Percentiles rank a stretch among this genome's conserved stretches.
Conservation (phyloP, 64 coral and sea anemone genomes). For the Montipora efflorescens region DNA sequence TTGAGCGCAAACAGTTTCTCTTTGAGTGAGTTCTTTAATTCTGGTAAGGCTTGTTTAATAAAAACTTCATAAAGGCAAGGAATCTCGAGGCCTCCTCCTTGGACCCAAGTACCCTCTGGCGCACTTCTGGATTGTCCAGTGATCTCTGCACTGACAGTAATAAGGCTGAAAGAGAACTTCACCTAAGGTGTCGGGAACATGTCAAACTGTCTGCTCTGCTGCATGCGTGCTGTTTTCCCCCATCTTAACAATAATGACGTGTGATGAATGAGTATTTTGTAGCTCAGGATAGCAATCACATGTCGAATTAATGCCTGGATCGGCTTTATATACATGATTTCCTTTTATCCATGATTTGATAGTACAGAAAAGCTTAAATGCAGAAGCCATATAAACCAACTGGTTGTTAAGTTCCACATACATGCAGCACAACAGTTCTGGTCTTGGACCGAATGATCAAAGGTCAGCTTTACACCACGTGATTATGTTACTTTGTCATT, state of each 20-base stretch:
- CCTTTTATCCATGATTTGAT: slow-evolving; percentile 29
- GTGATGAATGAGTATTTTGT: too few relatives aligned
- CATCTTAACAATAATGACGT: too few relatives aligned
- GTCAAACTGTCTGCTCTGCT: too few relatives aligned
- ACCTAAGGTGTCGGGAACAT: too few relatives aligned
- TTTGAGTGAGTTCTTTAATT: slow-evolving; percentile 31
- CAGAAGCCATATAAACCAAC: slow-evolving; percentile 32
- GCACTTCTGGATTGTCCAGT: slow-evolving; percentile 61
- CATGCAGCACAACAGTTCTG: background rate
- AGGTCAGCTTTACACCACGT: background rate
- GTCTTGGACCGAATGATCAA: background rate
- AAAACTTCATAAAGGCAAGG: slow-evolving; percentile 26
- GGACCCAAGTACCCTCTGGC: slow-evolving; percentile 40
- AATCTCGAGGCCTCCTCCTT: slow-evolving; percentile 38
- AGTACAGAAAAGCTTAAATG: slow-evolving; percentile 39
- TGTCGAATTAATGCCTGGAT: too few relatives aligned
- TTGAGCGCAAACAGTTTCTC: slow-evolving; percentile 50
- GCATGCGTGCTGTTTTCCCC: too few relatives aligned
- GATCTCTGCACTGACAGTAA: slow-evolving; percentile 19
- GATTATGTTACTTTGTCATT: background rate
- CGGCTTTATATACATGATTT: slow-evolving; percentile 19
- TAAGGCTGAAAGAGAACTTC: slow-evolving; percentile 16
- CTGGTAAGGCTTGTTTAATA: slow-evolving; percentile 1
- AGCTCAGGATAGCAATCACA: too few relatives aligned
- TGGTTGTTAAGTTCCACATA: background rate